Conservation (phyloP, 2,113 vertebrate species). For the Prolemur simus region DNA sequence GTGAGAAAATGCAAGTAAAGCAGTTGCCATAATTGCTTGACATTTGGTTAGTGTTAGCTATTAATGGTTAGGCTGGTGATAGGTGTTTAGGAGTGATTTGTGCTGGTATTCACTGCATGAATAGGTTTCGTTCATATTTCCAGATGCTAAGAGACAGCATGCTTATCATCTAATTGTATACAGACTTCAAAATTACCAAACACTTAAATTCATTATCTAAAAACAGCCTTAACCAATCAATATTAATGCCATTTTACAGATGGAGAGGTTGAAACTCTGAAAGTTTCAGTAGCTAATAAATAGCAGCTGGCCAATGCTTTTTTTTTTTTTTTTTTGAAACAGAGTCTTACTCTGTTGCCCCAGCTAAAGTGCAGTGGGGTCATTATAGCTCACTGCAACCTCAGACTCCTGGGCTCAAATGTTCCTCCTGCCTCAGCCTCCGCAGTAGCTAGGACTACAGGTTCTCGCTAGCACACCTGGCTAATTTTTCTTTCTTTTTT, state of each 20-base stretch:
- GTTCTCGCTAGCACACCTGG: no score
- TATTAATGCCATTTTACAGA: slow-evolving; percentile 14
- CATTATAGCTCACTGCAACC: no score
- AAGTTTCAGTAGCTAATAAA: neutral
- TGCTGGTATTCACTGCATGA: neutral
- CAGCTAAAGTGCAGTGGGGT: no score
- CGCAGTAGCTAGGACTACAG: no score
- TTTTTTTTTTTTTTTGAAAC: neutral
- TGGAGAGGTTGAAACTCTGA: neutral
- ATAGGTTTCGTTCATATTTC: neutral
- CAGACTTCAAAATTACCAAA: slow-evolving; percentile 1
- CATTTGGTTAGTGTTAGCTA: neutral
- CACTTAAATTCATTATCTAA: slow-evolving; percentile 1
- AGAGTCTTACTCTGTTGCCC: no score
- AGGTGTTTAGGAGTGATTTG: neutral
- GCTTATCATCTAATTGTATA: neutral
- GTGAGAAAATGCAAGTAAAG: neutral
- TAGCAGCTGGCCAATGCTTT: neutral
- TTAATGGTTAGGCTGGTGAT: neutral
- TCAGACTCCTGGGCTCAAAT: no score
- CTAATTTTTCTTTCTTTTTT: no score
- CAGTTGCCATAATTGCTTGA: neutral
- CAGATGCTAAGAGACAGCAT: neutral
- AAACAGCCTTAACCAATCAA: neutral
- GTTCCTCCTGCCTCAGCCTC: no score